phyloP scores from a whole-genome alignment of 2,888 invertebrate species.

The Labia minor region DNA sequence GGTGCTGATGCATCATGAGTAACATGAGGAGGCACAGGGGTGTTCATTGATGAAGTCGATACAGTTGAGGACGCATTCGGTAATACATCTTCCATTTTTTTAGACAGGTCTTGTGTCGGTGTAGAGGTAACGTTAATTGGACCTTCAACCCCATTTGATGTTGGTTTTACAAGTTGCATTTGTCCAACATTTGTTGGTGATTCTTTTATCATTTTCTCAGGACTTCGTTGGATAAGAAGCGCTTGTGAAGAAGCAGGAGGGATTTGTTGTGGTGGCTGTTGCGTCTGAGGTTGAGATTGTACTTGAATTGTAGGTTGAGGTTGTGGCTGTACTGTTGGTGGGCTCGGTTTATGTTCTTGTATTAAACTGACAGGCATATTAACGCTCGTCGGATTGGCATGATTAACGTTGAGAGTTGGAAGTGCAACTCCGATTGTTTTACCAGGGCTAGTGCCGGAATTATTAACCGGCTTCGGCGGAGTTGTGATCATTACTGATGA shows the following conservation, averaged over 20 bases:
- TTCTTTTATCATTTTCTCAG: slow-evolving; percentile 23
- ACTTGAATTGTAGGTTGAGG: slow-evolving; percentile 29
- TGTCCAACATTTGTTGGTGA: too few species aligned
- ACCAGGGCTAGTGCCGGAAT: slow-evolving; percentile 33
- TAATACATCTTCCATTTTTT: neutral
- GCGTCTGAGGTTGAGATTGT: slow-evolving; percentile 32
- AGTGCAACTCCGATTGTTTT: slow-evolving; percentile 31
- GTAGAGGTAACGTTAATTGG: slow-evolving; percentile 14
- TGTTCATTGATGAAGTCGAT: neutral
- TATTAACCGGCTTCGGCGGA: slow-evolving; percentile 32
- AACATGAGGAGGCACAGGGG: slow-evolving; percentile 17
- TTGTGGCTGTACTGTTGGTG: slow-evolving; percentile 27
- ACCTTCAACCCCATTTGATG: slow-evolving; percentile 26
- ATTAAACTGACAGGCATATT: slow-evolving; percentile 35
- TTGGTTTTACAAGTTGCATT: slow-evolving; percentile 22
- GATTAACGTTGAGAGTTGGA: slow-evolving; percentile 27
- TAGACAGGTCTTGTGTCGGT: neutral
- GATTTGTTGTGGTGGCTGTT: slow-evolving; percentile 27
- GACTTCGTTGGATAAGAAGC: slow-evolving; percentile 18
- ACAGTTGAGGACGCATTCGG: neutral
- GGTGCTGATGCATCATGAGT: slow-evolving; percentile 21
- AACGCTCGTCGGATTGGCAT: slow-evolving; percentile 19
- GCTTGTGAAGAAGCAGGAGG: slow-evolving; percentile 23
- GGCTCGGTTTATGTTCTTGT: slow-evolving; percentile 34
- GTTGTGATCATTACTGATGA: slow-evolving; percentile 27